These are phyloP conservation scores for Orthonychiurus folsomi DNA, from an alignment of 2,888 invertebrate species.

Conservation along the genomic window DNA sequence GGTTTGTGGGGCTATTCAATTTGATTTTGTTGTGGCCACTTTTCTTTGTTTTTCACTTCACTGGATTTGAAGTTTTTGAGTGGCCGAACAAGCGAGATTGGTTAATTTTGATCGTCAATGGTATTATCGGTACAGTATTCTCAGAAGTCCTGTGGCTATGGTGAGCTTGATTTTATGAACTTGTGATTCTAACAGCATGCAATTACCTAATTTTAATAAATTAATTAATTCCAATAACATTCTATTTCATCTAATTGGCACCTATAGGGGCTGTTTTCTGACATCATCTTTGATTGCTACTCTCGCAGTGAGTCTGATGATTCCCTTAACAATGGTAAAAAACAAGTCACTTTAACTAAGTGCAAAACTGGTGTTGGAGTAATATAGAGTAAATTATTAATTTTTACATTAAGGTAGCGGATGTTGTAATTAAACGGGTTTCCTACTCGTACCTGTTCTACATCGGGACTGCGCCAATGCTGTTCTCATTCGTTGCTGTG, in stretches of 20 bases:
- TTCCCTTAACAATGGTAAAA: conserved; percentile 83
- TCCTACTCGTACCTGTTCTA: conserved; percentile 63
- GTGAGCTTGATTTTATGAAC: conserved; percentile 48
- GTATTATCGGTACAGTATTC: conserved; percentile 79
- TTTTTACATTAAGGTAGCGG: no score
- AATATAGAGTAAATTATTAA: no score
- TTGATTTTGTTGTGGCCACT: conserved; percentile 79
- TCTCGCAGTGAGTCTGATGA: conserved; percentile 70
- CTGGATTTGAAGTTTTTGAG: conserved; percentile 67
- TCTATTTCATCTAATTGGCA: no score
- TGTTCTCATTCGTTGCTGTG: conserved; percentile 63
- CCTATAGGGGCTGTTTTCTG: conserved; percentile 78
- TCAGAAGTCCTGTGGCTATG: conserved; percentile 89
- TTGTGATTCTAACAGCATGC: neutral
- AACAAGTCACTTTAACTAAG: no score
- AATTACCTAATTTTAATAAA: neutral
- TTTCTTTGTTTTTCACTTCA: conserved; percentile 75
- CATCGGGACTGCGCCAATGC: conserved; percentile 66
- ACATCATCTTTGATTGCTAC: conserved; percentile 86
- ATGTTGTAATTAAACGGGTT: conserved; percentile 62
- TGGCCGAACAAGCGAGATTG: conserved; percentile 75
- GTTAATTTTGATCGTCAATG: conserved; percentile 70
- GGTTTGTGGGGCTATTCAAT: conserved; percentile 88
- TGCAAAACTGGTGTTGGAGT: no score
- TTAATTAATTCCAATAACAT: neutral